phyloP scores from a whole-genome alignment of 2,113 vertebrate species.

The Elanus axillaris region DNA sequence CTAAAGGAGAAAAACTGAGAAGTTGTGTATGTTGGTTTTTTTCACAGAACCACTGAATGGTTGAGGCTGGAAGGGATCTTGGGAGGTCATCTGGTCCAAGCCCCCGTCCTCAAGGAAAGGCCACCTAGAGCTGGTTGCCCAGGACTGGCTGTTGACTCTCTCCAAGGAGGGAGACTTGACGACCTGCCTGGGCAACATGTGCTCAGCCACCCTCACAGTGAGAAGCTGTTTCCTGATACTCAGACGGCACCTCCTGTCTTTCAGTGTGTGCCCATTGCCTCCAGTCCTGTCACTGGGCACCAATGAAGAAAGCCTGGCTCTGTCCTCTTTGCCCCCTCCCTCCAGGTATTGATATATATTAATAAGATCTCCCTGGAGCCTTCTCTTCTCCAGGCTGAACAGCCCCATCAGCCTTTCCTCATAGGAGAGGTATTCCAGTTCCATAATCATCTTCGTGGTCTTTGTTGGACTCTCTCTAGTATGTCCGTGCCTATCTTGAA shows the following conservation, averaged over 20 bases:
- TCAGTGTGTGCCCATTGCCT: neutral
- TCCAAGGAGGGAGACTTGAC: neutral
- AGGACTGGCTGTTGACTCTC: neutral
- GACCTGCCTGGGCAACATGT: neutral
- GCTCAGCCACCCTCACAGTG: neutral
- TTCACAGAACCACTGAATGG: neutral
- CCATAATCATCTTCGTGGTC: neutral
- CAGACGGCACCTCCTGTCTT: neutral
- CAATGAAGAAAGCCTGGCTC: neutral
- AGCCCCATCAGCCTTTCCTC: neutral
- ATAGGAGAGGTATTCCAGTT: neutral
- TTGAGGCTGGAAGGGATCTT: neutral
- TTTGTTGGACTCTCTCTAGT: neutral
- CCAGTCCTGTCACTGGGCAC: neutral
- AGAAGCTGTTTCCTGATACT: neutral
- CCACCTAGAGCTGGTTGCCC: fast-evolving
- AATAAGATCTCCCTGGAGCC: neutral
- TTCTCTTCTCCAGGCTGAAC: neutral
- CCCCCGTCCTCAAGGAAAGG: neutral
- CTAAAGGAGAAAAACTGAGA: neutral
- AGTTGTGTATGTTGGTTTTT: neutral
- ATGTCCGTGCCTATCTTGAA: neutral
- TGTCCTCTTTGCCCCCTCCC: neutral
- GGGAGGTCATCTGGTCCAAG: neutral
- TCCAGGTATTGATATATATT: neutral